phyloP scores from a whole-genome alignment of 2,888 invertebrate species.

The Chrysolina americana region DNA sequence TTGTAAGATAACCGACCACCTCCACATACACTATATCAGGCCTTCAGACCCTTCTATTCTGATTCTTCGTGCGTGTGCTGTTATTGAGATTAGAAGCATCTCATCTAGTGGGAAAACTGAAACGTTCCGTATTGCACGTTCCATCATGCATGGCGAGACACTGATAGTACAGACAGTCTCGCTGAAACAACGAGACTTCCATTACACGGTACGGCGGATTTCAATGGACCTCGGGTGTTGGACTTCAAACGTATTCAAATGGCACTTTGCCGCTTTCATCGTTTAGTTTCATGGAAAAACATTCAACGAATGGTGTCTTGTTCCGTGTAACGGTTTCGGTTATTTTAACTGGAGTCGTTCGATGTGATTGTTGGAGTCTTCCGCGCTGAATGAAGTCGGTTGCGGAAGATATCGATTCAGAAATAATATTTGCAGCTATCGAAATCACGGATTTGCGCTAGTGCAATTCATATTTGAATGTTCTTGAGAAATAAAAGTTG shows the following conservation, averaged over 20 bases:
- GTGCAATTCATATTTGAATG: too few relatives aligned
- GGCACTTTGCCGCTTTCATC: conserved; percentile 16
- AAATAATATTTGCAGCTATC: too few relatives aligned
- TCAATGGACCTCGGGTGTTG: conserved; percentile 45
- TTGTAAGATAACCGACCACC: neutral
- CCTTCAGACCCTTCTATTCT: neutral
- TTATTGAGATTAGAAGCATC: neutral
- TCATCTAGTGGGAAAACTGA: neutral
- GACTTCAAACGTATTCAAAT: conserved; percentile 46
- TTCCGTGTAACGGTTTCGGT: conserved; percentile 23
- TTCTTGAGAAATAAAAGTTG: too few relatives aligned
- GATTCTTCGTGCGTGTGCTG: neutral
- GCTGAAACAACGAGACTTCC: conserved; percentile 37
- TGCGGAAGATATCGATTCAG: neutral
- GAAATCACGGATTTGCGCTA: too few relatives aligned
- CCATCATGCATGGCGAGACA: neutral
- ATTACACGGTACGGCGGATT: conserved; percentile 42
- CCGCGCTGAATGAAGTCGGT: neutral
- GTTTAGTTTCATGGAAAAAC: conserved; percentile 25
- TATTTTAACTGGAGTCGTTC: conserved; percentile 11
- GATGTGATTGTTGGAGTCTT: conserved; percentile 5
- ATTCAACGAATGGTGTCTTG: conserved; percentile 19
- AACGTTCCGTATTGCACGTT: neutral
- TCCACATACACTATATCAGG: neutral
- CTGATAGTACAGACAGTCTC: conserved; percentile 4